A percentile compares a stretch with the other conserved stretches of the same genome.
Conservation (phyloP, 30 jellyfish, hydroid and myxozoan species). For the Aurelia coerulea region DNA sequence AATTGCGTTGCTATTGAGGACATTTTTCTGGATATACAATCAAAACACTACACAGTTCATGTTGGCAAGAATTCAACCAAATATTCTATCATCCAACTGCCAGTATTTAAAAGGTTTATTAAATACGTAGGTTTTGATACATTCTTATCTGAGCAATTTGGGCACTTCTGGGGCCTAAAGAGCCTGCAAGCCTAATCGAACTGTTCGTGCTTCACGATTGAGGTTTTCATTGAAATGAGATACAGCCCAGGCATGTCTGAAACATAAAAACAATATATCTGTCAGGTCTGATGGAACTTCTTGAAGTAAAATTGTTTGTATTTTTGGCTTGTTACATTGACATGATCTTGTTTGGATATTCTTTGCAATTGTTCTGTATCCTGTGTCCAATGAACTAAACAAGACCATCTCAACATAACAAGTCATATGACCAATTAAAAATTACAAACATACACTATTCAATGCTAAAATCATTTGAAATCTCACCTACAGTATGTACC, state of each 20-base stretch:
- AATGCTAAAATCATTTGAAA: background rate
- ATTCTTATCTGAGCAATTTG: too few relatives aligned
- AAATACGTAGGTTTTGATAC: too few relatives aligned
- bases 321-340: slow-evolving; percentile 12
- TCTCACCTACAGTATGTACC: slow-evolving; percentile 15
- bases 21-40: too few relatives aligned
- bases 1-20: too few relatives aligned
- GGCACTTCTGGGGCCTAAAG: too few relatives aligned
- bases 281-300: background rate
- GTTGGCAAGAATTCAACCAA: too few relatives aligned
- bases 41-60: too few relatives aligned
- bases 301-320: background rate
- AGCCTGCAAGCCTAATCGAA: too few relatives aligned
- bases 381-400: slow-evolving; percentile 8
- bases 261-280: background rate
- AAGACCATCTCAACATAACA: slow-evolving; percentile 2
- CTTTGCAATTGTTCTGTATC: background rate
- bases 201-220: slow-evolving; percentile 19
- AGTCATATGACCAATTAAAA: slow-evolving; percentile 7
- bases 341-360: slow-evolving; percentile 15
- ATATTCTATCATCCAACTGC: too few relatives aligned
- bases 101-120: too few relatives aligned
- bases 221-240: slow-evolving; percentile 15
- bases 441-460: background rate
- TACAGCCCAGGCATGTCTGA: slow-evolving; percentile 14